Conservation (phyloP, 53 echinoderm and acorn worm species). For the Astropecten irregularis region DNA sequence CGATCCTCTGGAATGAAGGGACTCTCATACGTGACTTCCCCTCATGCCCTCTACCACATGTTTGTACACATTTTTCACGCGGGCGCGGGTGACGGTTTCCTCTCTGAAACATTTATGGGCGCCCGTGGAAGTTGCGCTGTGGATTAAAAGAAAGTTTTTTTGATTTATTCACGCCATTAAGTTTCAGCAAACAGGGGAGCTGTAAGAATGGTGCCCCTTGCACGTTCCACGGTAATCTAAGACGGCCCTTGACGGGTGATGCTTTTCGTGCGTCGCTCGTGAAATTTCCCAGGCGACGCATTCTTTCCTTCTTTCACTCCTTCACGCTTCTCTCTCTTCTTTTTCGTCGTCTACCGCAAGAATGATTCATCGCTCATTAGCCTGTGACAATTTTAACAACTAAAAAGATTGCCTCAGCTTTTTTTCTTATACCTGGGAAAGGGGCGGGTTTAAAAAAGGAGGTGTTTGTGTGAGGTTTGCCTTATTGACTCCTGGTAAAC, state of each 20-base stretch:
- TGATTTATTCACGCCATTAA: conserved; percentile 43
- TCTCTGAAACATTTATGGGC: conserved; percentile 53
- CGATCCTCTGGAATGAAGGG: too few species aligned
- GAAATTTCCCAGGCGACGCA: conserved; percentile 44
- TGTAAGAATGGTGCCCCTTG: background rate
- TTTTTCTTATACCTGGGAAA: background rate
- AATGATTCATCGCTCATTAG: conserved; percentile 48
- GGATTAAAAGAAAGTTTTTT: too few species aligned
- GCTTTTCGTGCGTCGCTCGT: conserved; percentile 3
- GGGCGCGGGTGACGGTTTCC: conserved; percentile 28
- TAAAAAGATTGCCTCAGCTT: background rate
- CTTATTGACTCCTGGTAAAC: too few species aligned
- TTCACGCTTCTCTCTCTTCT: too few species aligned
- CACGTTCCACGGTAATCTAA: conserved; percentile 8
- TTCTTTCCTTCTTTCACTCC: background rate
- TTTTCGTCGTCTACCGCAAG: background rate
- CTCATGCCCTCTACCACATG: conserved; percentile 37
- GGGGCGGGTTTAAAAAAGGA: too few species aligned
- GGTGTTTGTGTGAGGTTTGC: too few species aligned
- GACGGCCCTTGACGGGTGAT: background rate
- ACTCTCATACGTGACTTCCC: conserved; percentile 47
- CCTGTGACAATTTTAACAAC: background rate
- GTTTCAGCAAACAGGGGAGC: conserved; percentile 46
- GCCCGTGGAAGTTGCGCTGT: background rate
- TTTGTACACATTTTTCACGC: conserved; percentile 30